Base-by-base conservation (phyloP, 1,140 invertebrate genomes). In the Drosophila santomea region DNA sequence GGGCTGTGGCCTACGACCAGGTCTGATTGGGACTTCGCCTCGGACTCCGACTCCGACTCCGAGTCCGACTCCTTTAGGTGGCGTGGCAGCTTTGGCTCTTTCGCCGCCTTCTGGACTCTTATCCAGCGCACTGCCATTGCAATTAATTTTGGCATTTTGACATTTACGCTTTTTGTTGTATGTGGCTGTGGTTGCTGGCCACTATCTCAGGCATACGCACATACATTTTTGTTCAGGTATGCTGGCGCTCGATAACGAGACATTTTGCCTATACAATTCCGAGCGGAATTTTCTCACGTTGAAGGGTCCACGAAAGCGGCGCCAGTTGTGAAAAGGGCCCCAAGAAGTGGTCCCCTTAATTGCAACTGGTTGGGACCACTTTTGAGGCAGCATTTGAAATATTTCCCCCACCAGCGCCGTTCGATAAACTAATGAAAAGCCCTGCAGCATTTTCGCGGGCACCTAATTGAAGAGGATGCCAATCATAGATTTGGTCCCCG, bases 141-240 rank as follows among this genome's bases (percentile, higher is more conserved):
- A 88, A 88, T 88, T 88, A 90, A 90, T 88, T 88, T 88, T 90
- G 84, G 84, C 84, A 90, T 90, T 90, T 90, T 88, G 84, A 88
- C 84, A 88, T 90, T 88, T 88, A 89, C 85, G 84, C 84, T 84
- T 74, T 90, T 80, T 79, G 79, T 80, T 77, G 63, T 36, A 36
- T 35, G 25, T 23, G 45, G 44, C 64, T 36, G 64, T 28, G 44
- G 60, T 68, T 69, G 28, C 41, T 47, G 52, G 52, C 52, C 84
- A 57, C 79, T 89, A 89, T 88, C 84, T 84, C 52, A 47, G 61
- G 80, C 76, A 82, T 88, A 82, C 79, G 78, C 79, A 84, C 86
- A 88, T 88, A 79, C 83, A 89, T 84, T 85, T 89, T 77, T 76
- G 76, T 59, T 73, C 77, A 84, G 83, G 83, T 79, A 86, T 86